Evolutionary conservation across 2,888 invertebrate genomes (phyloP), one percentile per base, ranked within the genome.

Genomic region (Drosophila longiperda): DNA sequence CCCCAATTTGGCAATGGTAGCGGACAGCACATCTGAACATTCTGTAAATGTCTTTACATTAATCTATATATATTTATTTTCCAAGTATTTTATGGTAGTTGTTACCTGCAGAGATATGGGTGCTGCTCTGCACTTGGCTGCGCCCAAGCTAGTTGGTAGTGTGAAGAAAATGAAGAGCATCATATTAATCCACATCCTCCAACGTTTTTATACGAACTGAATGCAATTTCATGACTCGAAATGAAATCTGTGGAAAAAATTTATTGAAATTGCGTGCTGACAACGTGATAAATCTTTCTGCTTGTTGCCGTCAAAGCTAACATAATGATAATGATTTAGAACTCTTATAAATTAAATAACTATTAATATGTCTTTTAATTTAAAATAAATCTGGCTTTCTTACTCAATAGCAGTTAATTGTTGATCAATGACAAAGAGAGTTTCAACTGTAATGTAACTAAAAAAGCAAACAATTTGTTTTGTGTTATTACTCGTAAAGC

Each of bases 1-100:
- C 63, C 71, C 87, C 86, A 86, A 9, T 85, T 87, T 40, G 86
- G 87, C 82, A 85, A 26, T 8, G 86, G 86, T 0, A 85, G 54
- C 1, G 82, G 68, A 17, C 87, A 86, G 12, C 86, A 87, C 15
- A 73, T 48, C 40, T 76, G 73, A 6, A 86, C 87, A 53, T 87
- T 83, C 87, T 76, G n/a, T 1, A 33, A 17, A 11, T 23, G 23
- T 17, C 20, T n/a, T 17, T 9, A 1, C 11, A 12, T 20, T 32
- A 33, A 33, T 38, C 15, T n/a, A 38, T 52, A 36, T 3, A 6
- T 26, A 15, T 9, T 29, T 9, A n/a, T 11, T 50, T n/a, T n/a
- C 3, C 0, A 1, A 54, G n/a, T 45, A n/a, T 32, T 40, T 9
- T 1, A 38, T 17, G 29, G 3, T 9, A 4, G 8, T 36, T 4